Conservation (phyloP, 2,113 vertebrate species). For the Sylvia atricapilla region DNA sequence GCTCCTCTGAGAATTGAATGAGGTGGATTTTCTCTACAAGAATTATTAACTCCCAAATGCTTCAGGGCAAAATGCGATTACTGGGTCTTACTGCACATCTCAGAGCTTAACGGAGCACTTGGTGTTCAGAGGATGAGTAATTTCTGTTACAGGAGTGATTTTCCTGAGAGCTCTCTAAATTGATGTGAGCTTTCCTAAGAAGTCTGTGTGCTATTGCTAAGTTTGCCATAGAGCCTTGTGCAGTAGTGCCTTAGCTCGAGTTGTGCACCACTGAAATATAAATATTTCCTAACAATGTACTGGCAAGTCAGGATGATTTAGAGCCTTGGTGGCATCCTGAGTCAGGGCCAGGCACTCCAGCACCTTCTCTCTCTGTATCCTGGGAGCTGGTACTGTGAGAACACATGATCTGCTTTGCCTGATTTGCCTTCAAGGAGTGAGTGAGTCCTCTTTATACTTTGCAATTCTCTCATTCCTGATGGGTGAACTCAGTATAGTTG, state of each 20-base stretch:
- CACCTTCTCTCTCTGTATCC: not conserved
- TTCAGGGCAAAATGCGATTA: not conserved
- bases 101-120: not conserved
- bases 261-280: not conserved
- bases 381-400: not conserved
- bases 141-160: not conserved
- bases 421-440: not conserved
- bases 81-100: not conserved
- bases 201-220: not conserved
- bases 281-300: not conserved
- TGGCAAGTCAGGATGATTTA: not conserved
- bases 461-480: not conserved
- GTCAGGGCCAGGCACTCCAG: not conserved
- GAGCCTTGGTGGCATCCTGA: not conserved
- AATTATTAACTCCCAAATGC: not conserved
- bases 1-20: not conserved
- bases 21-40: conserved; percentile 16
- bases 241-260: not conserved
- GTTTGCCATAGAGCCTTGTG: not conserved
- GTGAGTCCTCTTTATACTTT: not conserved
- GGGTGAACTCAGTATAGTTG: not conserved
- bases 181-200: not conserved
- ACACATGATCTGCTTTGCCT: not conserved
- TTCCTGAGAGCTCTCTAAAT: not conserved
- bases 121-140: not conserved